Evolutionary conservation across 2,888 invertebrate genomes (phyloP), one percentile per base, ranked within the genome.

Genomic region (Limnephilus rhombicus): DNA sequence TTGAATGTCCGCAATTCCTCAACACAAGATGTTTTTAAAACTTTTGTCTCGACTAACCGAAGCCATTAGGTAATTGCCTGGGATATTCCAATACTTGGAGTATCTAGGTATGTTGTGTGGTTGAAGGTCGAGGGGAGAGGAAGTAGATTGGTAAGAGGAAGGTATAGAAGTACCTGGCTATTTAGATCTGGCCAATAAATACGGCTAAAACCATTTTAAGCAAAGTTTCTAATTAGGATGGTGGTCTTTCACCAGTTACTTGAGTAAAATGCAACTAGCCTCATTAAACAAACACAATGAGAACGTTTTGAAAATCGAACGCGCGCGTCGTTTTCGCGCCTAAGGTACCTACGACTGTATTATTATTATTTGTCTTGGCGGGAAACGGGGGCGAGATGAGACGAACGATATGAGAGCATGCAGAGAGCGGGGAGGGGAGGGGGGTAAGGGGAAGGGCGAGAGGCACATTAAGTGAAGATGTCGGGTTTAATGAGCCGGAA

Each of bases 401-500:
- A 68, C 68, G 68, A 68, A 24, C 68, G 68, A 68, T 68, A 68
- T 68, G 68, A 68, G 68, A 68, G 68, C 9, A 68, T 49, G 41
- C 85, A 85, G 80, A 53, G 41, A n/a, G n/a, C 13, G 18, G 31
- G 49, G 24, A 83, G 83, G 80, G 34, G n/a, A 31, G 45, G 83
- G 29, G 49, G 41, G 41, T 41, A 41, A 41, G 41, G 85, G 68
- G 31, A 53, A 53, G 49, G 34, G 83, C n/a, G 29, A 85, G 37
- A 83, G 49, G 53, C 31, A 29, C 90, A 85, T 90, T 90, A 90
- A 83, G 85, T 90, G 90, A 90, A 90, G 90, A 85, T 85, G 90
- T 90, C 90, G 24, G 29, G 85, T 85, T 45, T 90, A 90, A 90
- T 90, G 90, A 90, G 90, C 34, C 83, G 90, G 90, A 90, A 90